Evolutionary conservation across 1,140 invertebrate genomes (phyloP), one percentile per base, ranked within the genome.

Genomic region (Tigriopus japonicus): DNA sequence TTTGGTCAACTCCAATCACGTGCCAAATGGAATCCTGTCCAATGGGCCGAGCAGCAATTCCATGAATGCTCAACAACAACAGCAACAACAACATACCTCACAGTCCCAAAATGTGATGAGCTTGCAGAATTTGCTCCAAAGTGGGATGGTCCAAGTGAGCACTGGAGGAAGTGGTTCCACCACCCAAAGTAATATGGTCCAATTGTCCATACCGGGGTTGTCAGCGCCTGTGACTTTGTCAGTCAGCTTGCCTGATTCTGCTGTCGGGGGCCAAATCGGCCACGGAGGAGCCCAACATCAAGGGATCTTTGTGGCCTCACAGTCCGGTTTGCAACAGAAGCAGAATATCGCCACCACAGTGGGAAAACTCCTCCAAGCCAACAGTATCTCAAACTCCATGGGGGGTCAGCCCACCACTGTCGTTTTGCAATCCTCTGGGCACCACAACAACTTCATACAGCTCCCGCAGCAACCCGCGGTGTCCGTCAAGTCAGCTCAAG

Each of bases 141-240:
- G 54, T 17, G 54, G 19, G 21, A 23, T 23, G 10, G 35, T 28
- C 10, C 42, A 43, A 15, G 42, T 43, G 42, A 43, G 42, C 42
- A 43, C 10, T 43, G 10, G 15, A 15, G 10, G 15, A 10, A 10
- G 10, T 10, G 10, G 15, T 10, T 12, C 42, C 42, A 56, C 21
- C 54, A 14, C 24, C 54, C 10, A 56, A 10, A 12, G 17, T 17
- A 56, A 28, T 12, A 19, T 28, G 12, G 82, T 86, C 54, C 75
- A 83, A 73, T 81, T 86, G 41, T 85, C 85, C 67, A 81, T 86
- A 65, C 82, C 82, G 15, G 83, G 84, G 43, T 76, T 86, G 43
- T 76, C 82, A 13, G 82, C 84, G 64, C 83, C 84, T 12, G 85
- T 87, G 66, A 85, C 83, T 35, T 73, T 85, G 66, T 83, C 83